Evolutionary conservation across 1,140 invertebrate genomes (phyloP), one percentile per base, ranked within the genome.

Genomic region (Zaprionus taronus): DNA sequence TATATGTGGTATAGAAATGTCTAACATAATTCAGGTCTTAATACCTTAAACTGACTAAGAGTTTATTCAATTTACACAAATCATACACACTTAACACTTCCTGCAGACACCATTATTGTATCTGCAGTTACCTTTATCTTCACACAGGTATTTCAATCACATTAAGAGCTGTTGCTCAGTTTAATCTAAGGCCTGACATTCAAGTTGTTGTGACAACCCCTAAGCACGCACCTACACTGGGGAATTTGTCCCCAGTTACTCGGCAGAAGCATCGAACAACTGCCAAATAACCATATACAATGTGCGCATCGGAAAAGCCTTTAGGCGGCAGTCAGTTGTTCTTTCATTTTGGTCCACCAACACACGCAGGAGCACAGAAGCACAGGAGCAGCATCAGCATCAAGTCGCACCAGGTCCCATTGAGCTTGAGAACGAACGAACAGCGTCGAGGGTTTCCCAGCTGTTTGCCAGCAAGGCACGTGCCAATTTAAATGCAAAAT

Each of bases 401-500:
- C 9, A 7, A 31, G 28, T 9, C 7, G 6, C 28, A 15, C 14
- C 2, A 15, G 5, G 38, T 15, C 0, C 15, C 38, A 41, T 14
- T 6, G 38, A 41, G 20, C 12, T 17, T 3, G n/a, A 17, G n/a
- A 17, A 14, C 20, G 20, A 2, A 12, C 22, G 38, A 41, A 41
- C 38, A 5, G 47, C 61, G 28, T 36, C 72, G 63, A 60, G 69
- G 34, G 51, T 58, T 56, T 12, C 74, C 49, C 69, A 72, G 74
- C 62, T 72, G 83, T 80, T 83, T 69, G 69, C 65, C 28, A 41
- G 51, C 34, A 49, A 73, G 84, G 81, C 84, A 87, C 84, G 84
- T 89, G 84, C 77, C 84, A 87, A 87, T 89, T 89, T 89, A 84
- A 87, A 87, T 87, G 78, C 81, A 84, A 87, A 83, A 83, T 89